These are phyloP conservation scores for Scomber scombrus DNA, from an alignment of 2,113 vertebrate species.

Conservation along the genomic window DNA sequence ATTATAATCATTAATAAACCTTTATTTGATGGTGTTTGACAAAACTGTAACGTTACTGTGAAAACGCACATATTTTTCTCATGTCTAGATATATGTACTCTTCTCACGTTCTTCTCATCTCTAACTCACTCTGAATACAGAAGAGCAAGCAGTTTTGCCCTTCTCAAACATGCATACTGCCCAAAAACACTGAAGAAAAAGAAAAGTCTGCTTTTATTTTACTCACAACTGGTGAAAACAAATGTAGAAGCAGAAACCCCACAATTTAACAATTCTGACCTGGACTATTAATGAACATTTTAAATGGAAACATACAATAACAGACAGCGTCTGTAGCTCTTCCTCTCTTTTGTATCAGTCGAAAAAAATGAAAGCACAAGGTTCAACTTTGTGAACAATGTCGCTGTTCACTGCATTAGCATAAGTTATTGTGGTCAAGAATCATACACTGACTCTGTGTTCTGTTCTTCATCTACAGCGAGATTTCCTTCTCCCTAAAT, in stretches of 20 bases:
- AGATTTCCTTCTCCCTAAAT: slow-evolving; percentile 25
- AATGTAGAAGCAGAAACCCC: slow-evolving; percentile 2
- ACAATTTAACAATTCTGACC: background rate
- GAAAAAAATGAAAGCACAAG: background rate
- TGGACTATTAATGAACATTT: background rate
- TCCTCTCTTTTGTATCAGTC: background rate
- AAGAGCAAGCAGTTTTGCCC: slow-evolving; percentile 13
- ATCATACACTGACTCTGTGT: slow-evolving; percentile 4
- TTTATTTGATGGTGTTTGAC: slow-evolving; percentile 68
- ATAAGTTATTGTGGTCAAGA: background rate
- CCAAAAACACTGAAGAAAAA: slow-evolving; percentile 47
- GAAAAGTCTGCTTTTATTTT: slow-evolving; percentile 43
- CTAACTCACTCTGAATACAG: slow-evolving; percentile 32
- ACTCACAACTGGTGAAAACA: slow-evolving; percentile 13
- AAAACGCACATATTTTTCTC: slow-evolving; percentile 56
- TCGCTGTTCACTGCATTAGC: background rate
- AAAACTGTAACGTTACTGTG: slow-evolving; percentile 68
- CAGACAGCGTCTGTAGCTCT: too few relatives aligned
- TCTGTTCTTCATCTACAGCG: slow-evolving; percentile 21
- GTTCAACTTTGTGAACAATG: slow-evolving; percentile 9
- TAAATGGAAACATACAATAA: background rate
- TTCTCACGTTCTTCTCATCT: slow-evolving; percentile 44
- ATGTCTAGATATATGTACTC: slow-evolving; percentile 24
- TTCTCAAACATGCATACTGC: slow-evolving; percentile 8
- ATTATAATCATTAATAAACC: slow-evolving; percentile 78